Evolutionary conservation across 2,797 vertebrate genomes (phyloP).

Genomic region (Enteromius thamalakanensis): DNA sequence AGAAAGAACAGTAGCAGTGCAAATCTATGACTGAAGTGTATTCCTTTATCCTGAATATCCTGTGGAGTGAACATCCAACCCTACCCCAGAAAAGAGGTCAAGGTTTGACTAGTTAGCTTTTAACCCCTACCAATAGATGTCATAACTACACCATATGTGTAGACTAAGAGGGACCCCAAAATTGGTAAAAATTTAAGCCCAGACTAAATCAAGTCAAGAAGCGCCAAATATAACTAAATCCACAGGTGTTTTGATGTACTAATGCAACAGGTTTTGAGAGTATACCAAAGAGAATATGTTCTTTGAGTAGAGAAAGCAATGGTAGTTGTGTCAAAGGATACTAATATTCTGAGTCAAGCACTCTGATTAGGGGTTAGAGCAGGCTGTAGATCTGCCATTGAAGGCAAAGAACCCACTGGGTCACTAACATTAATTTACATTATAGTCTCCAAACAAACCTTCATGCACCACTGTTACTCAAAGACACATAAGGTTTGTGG

Average conservation of each 20-base stretch:
- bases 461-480: neutral
- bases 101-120: neutral
- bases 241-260: neutral
- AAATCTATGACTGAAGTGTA: neutral
- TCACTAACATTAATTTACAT: neutral
- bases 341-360: constrained; percentile 27
- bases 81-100: constrained; percentile 11
- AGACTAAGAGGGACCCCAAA: neutral
- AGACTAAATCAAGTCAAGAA: neutral
- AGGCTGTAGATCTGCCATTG: constrained; percentile 22
- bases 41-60: neutral
- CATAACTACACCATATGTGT: neutral
- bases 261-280: neutral
- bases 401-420: constrained; percentile 2
- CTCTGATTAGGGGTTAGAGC: neutral
- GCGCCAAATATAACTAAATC: neutral
- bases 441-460: constrained; percentile 15
- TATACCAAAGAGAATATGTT: neutral
- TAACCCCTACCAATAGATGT: neutral
- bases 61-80: constrained; percentile 1
- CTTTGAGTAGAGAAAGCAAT: neutral
- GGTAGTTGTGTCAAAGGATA: neutral
- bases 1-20: neutral
- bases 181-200: neutral
- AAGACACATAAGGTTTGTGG: constrained; percentile 7